Percentiles rank a stretch among this genome's conserved stretches.
These are phyloP conservation scores for Poliocrania exsul DNA, from an alignment of 2,797 vertebrate genomes.

Conservation along the genomic window DNA sequence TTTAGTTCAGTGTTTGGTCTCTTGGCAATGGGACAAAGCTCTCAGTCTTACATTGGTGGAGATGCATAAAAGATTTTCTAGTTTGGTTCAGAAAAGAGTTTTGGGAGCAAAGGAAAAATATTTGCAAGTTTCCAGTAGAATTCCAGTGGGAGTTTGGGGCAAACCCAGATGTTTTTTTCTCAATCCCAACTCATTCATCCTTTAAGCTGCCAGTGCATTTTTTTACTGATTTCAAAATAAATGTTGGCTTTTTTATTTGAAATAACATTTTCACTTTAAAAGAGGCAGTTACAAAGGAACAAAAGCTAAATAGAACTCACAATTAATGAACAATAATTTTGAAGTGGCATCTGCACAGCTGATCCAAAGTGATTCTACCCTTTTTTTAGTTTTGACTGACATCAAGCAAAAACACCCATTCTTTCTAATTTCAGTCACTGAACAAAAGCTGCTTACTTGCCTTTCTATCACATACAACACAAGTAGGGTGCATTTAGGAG, in stretches of 20 bases:
- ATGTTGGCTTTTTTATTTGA: neutral
- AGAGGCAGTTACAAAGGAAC: neutral
- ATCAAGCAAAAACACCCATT: neutral
- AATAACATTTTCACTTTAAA: neutral
- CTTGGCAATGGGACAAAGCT: neutral
- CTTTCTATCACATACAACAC: neutral
- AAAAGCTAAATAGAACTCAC: neutral
- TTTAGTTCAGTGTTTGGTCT: slow-evolving; percentile 14
- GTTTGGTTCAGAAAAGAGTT: neutral
- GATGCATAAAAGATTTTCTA: neutral
- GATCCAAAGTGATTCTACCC: neutral
- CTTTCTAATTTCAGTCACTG: neutral
- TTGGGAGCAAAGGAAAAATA: neutral
- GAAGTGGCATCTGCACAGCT: neutral
- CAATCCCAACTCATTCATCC: neutral
- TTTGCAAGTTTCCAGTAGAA: neutral
- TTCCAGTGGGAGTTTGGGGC: neutral
- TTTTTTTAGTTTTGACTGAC: neutral
- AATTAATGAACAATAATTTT: neutral
- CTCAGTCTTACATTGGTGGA: neutral
- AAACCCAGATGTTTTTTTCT: neutral
- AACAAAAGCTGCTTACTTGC: neutral
- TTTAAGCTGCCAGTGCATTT: neutral
- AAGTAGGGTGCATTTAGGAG: neutral
- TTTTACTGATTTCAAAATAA: neutral